Percentiles rank a stretch among this genome's conserved stretches.
Evolutionary conservation across 2,797 vertebrate genomes (phyloP).

Genomic region (Ctenochaetus hawaiiensis): DNA sequence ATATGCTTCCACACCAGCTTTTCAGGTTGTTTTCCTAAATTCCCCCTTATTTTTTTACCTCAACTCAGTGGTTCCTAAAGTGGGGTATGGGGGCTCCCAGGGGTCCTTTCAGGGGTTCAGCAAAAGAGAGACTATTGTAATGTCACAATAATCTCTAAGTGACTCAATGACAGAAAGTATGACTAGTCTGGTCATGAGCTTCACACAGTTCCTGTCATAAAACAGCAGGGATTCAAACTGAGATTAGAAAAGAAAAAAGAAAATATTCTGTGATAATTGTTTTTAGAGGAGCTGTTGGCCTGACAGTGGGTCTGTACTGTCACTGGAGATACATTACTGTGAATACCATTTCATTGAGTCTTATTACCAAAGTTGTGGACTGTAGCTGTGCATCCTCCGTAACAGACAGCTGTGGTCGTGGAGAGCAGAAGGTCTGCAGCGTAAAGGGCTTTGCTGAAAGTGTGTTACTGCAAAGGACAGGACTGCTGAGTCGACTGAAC

Average conservation of each 20-base stretch:
- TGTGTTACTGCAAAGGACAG: not conserved
- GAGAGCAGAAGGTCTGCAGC: not conserved
- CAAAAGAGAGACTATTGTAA: no score
- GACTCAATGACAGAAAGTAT: no score
- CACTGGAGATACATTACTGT: not conserved
- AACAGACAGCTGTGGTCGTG: not conserved
- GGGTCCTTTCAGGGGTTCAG: no score
- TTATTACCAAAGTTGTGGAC: not conserved
- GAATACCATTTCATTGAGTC: not conserved
- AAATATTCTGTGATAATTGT: no score
- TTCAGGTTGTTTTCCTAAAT: not conserved
- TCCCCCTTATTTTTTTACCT: not conserved
- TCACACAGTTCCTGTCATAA: no score
- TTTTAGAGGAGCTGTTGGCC: not conserved
- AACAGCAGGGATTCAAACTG: no score
- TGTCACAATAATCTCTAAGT: no score
- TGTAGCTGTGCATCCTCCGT: not conserved
- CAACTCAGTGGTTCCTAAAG: not conserved
- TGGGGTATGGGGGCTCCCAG: no score
- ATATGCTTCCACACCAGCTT: not conserved
- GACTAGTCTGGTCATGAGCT: no score
- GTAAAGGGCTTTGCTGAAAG: not conserved
- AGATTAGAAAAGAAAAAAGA: no score
- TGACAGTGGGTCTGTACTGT: no score
- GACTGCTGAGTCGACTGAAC: not conserved